Evolutionary conservation across 2,888 invertebrate genomes (phyloP).

Genomic region (Cynaeus angustus): DNA sequence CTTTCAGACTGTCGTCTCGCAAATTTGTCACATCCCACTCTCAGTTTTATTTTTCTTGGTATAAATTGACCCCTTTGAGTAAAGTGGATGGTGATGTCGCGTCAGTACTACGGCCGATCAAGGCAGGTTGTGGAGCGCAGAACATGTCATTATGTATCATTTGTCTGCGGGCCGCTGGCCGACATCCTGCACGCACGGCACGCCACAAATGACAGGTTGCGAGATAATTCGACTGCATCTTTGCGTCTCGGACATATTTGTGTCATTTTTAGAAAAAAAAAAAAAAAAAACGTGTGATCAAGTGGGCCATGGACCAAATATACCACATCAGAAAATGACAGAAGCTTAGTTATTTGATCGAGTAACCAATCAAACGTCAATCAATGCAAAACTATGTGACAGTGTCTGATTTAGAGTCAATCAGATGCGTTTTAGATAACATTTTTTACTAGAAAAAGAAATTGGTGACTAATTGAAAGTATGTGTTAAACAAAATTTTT

Average conservation of each 20-base stretch:
- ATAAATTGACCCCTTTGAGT: constrained; percentile 18
- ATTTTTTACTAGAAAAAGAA: too few relatives aligned
- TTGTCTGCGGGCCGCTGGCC: constrained; percentile 61
- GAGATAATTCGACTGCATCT: constrained; percentile 56
- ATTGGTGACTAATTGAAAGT: too few relatives aligned
- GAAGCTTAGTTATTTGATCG: too few relatives aligned
- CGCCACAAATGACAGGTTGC: constrained; percentile 64
- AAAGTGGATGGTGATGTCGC: constrained; percentile 43
- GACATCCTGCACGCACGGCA: constrained; percentile 64
- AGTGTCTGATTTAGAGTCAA: too few relatives aligned
- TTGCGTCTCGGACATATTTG: constrained; percentile 9
- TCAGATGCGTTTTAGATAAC: too few relatives aligned
- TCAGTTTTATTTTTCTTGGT: constrained; percentile 10
- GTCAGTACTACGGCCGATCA: constrained; percentile 50
- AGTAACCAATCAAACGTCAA: too few relatives aligned
- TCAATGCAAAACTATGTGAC: too few relatives aligned
- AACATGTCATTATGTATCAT: constrained; percentile 65
- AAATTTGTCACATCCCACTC: constrained; percentile 1
- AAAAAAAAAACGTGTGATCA: constrained; percentile 6
- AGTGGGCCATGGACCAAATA: too few relatives aligned
- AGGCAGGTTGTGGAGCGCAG: constrained; percentile 53
- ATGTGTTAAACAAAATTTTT: background rate
- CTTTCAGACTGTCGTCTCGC: background rate
- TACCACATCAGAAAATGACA: too few relatives aligned
- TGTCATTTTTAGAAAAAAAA: constrained; percentile 18